Evolutionary conservation across 2,888 invertebrate species (phyloP), one percentile per base, ranked within the genome.

Genomic region (Panopea generosa): DNA sequence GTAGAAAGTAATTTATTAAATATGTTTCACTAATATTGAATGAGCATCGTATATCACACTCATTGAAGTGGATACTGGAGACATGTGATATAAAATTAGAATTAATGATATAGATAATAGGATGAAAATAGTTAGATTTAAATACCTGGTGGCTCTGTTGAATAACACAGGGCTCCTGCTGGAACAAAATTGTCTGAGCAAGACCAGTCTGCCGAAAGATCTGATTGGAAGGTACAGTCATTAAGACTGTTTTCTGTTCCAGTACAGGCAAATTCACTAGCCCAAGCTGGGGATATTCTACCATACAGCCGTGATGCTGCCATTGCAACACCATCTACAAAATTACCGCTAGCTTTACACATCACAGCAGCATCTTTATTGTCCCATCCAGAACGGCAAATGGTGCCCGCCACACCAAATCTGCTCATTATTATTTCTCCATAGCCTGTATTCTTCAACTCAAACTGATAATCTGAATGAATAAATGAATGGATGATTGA

Each of bases 361-460:
- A 81, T 47, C 9, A 84, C 83, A 9, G 27, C 26, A 9, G 86
- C 84, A 33, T 79, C 84, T 6, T 29, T 45, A 40, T 84, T 71
- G 33, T 81, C 79, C 83, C 83, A 85, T 4, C 72, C 82, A 11
- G 53, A 38, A 9, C 71, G 52, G 40, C 86, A 86, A 0, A 86
- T 95, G 94, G 87, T 94, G 14, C 83, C 85, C 9, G 20, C 18
- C 6, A 79, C 49, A 2, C 83, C 84, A 91, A 22, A 91, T 90
- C 16, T 91, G 4, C 59, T 38, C 11, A 71, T 63, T 6, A 55
- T 16, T n/a, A 86, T 77, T 9, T 50, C 43, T 24, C 84, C 86
- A 45, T 69, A 65, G 61, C 67, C 60, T 9, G 14, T 45, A 6
- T 63, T 49, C 7, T 60, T 52, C 47, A 82, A 38, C 3, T 38